Evolutionary conservation across 1,140 invertebrate species (phyloP), one percentile per base, ranked within the genome.

Genomic region (Apis cerana): DNA sequence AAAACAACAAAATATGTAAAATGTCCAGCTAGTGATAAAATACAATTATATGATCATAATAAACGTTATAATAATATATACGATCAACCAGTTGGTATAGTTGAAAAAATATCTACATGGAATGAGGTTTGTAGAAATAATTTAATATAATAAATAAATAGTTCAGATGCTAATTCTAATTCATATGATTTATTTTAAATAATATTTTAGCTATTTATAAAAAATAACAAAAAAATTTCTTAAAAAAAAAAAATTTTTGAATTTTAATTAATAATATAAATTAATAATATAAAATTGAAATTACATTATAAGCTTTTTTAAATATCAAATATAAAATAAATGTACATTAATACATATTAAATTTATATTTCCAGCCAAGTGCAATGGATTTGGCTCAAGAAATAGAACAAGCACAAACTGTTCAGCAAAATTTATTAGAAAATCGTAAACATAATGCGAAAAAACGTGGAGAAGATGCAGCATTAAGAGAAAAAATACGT

Each of bases 401-500:
- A 75, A 68, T 92, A 11, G 83, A 76, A 33, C 69, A 88, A 64
- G 70, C 80, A 4, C 90, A 93, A 72, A 90, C 75, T 71, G 67
- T 59, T 33, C 59, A 90, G 54, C 50, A 85, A 0, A 80, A 87
- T 61, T 58, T 89, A 23, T 80, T 69, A 10, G 80, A 90, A 76
- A 89, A 67, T 70, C 90, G 87, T 58, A 90, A 90, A 85, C 43
- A 80, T 27, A 80, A 48, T 52, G 92, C 93, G 0, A 85, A 94
- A 75, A 88, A 92, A 77, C 91, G 94, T 17, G 94, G 94, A 9
- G 89, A 93, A 69, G 91, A 94, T 87, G 95, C 95, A 10, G 82
- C 94, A 54, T 89, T 95, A 75, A 92, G 94, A 76, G 94, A 95
- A 85, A 93, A 90, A 89, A 91, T 94, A 1, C 91, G 92, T 64